Base-by-base conservation (phyloP, 2,888 invertebrate species). In the Nemoura dubitans region DNA sequence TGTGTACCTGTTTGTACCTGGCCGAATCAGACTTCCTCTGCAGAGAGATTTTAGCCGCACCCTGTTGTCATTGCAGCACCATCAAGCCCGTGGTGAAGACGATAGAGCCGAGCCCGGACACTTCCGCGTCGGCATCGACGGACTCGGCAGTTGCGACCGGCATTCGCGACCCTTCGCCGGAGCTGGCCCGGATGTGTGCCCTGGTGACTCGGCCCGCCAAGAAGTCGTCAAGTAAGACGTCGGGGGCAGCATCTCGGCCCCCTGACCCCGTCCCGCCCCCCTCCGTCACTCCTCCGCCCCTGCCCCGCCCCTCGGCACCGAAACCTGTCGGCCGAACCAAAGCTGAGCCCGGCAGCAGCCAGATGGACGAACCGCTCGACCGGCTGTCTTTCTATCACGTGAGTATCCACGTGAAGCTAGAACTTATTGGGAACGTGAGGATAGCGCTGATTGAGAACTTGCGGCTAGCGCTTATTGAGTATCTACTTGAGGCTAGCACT, bases 151-250 rank as follows among this genome's bases (percentile, higher is more conserved):
- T 87, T 80, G 92, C 93, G 16, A 6, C 81, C 29, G 21, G 30
- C 81, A 94, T 94, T 89, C 93, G 95, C 86, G 96, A 96, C 90
- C 94, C 94, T 59, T 96, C 96, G 42, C 96, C 97, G 14, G 97
- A 97, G 90, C 91, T 97, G 88, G 97, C 97, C 16, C 95, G 96
- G 90, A 97, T 97, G 90, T 96, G 97, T 10, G 96, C 97, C 29
- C 91, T 97, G 87, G 95, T 97, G 76, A 97, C 96, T 3, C 93
- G 96, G 88, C 96, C 96, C 86, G 96, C 96, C 0, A 96, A 96
- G 90, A 96, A 96, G 91, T 93, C 91, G 90, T 90, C 89, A 91
- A 90, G 88, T 87, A 88, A 87, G 88, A 42, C 86, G 84, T 78
- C 83, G 59, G 78, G 59, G 30, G 59, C 42, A 1, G 59, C 16